Evolutionary conservation across 2,888 invertebrate genomes (phyloP), one percentile per base, ranked within the genome.

Genomic region (Trilocha varians): DNA sequence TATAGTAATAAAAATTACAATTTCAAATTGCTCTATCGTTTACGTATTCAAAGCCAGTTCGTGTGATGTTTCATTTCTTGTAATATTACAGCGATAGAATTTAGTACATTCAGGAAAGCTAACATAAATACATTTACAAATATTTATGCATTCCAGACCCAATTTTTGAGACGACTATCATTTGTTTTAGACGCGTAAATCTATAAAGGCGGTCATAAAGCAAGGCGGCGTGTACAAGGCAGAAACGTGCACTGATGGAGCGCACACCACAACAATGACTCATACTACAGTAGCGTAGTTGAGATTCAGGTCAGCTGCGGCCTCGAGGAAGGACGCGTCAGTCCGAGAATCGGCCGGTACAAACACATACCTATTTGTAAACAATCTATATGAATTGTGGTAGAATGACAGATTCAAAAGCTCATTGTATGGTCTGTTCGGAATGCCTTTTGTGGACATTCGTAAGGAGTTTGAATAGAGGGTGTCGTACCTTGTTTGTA

Each of bases 241-340:
- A 43, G 42, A 16, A 39, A 32, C 33, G 35, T 40, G 37, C 37
- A 38, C 18, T 48, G 46, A 46, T 44, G 44, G 38, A 49, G 46
- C 39, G 60, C 63, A 64, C 58, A 63, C 62, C 67, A 70, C 56
- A 70, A 75, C 75, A 74, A 73, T 78, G 78, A 78, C 59, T 74
- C 73, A 71, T 62, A 57, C 57, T 61, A 57, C 49, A 39, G 61
- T 62, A 54, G 58, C 60, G 59, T 58, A 57, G 58, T 25, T 44
- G 59, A 63, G 70, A 78, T 74, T 60, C 79, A 75, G 79, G 79
- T 78, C 78, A 74, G 60, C 39, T 47, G 55, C 62, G 76, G 72
- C 78, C 78, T 75, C 73, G 74, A 46, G 54, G 57, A 74, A 80
- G 80, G 80, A 65, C 79, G 59, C 50, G 40, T 50, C 50, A 50